Base-by-base conservation (phyloP, 1,140 invertebrate genomes). In the Meteorus sp. region DNA sequence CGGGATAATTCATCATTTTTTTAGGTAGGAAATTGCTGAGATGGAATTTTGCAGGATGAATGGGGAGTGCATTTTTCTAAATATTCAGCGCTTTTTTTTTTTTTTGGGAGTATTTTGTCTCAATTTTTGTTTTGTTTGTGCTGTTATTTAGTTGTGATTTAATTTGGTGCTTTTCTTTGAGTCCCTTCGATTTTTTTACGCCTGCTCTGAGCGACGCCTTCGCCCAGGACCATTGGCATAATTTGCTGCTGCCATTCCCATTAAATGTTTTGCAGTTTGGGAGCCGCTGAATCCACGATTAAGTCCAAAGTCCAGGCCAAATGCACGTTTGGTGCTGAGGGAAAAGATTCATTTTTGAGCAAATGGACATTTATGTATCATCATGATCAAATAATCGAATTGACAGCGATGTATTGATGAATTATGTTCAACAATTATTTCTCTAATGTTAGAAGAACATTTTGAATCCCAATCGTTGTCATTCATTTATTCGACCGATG, bases 221-320 rank as follows among this genome's bases (percentile, higher is more conserved):
- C 91, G 85, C 56, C 91, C 91, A 3, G 92, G 92, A 6, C 92
- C 92, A 5, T 88, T 88, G n/a, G 92, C 89, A 76, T 87, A 93
- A 76, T 91, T 92, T 62, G 92, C 91, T 1, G 91, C 89, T 39
- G 91, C 88, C 37, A 93, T 73, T 1, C 91, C 93, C 89, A 95
- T 92, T 64, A 94, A 81, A 74, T 94, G 92, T 76, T 94, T 94
- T 66, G 91, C 92, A 39, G 93, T 89, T 68, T 94, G 88, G 20
- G 90, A 89, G 0, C 92, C 93, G 33, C 91, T 94, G 76, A 91
- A 94, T 2, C 92, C 92, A 27, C 93, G 88, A 58, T 85, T 89
- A 39, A 95, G 78, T 9, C 93, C 93, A 64, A 93, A 81, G 71
- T 92, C 91, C 41, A 92, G 77, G 2, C 44, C 44, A 17, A 45